Percentiles rank a stretch among this genome's conserved stretches.
These are phyloP conservation scores for Cyprinus carpio DNA, from an alignment of 2,113 vertebrate genomes.

Conservation along the genomic window DNA sequence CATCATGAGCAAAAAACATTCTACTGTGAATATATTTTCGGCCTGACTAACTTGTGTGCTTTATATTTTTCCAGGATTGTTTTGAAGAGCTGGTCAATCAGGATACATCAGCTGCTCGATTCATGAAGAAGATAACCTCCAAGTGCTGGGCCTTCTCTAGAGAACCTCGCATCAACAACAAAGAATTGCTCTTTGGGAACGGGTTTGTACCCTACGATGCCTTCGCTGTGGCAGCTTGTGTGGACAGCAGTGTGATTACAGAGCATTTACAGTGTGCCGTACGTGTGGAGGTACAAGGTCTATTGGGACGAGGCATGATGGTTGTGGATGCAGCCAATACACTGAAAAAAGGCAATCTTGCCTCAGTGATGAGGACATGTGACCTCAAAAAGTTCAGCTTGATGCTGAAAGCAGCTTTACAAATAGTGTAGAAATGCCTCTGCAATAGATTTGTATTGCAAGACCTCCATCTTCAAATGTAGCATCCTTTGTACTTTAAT, in stretches of 20 bases:
- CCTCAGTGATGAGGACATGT: conserved; percentile 66
- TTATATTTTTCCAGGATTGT: conserved; percentile 68
- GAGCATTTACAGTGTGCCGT: conserved; percentile 67
- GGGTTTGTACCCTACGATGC: conserved; percentile 77
- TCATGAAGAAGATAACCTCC: conserved; percentile 75
- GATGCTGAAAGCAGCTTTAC: conserved; percentile 68
- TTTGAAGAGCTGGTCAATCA: conserved; percentile 71
- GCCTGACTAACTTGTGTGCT: background rate
- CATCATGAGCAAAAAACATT: background rate
- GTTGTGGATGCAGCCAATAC: conserved; percentile 64
- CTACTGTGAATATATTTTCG: background rate
- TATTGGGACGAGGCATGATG: conserved; percentile 74
- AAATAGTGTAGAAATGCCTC: conserved; percentile 50
- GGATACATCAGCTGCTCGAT: conserved; percentile 65
- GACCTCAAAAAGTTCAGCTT: conserved; percentile 65
- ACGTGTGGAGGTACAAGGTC: conserved; percentile 73
- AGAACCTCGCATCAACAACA: conserved; percentile 48
- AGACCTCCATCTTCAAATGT: background rate
- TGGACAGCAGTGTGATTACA: conserved; percentile 70
- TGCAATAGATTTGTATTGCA: background rate
- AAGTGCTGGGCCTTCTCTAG: conserved; percentile 68
- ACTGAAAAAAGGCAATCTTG: conserved; percentile 68
- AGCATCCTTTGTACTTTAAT: no score
- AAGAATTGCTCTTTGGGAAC: conserved; percentile 63
- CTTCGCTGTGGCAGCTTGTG: conserved; percentile 72